phyloP scores from a whole-genome alignment of 2,113 vertebrate species.

The Diadophis punctatus region DNA sequence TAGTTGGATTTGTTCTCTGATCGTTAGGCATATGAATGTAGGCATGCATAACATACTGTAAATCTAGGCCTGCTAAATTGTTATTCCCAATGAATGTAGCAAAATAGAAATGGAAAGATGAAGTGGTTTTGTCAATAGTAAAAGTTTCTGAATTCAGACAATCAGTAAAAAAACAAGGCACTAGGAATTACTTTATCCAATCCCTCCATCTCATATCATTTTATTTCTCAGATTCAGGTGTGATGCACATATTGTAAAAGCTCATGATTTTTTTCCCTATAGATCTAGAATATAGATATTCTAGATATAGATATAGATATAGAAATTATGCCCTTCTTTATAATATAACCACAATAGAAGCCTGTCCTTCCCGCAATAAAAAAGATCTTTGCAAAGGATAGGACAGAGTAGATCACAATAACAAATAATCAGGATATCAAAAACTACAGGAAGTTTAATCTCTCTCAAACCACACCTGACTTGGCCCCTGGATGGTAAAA shows the following conservation, averaged over 20 bases:
- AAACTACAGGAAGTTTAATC: not conserved
- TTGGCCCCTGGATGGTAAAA: not conserved
- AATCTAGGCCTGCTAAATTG: constrained; percentile 10
- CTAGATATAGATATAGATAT: not conserved
- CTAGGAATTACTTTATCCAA: not conserved
- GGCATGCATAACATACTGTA: not conserved
- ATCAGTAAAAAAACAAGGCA: not conserved
- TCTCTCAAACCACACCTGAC: not conserved
- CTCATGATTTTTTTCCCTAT: not conserved
- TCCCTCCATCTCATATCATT: not conserved
- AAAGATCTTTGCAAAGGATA: not conserved
- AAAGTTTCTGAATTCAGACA: constrained; percentile 18
- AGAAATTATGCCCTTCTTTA: not conserved
- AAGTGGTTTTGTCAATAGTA: constrained; percentile 30
- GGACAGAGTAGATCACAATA: not conserved
- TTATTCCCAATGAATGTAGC: constrained; percentile 16
- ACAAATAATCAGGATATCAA: not conserved
- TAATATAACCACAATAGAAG: not conserved
- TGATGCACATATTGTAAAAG: not conserved
- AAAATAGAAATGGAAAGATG: constrained; percentile 30
- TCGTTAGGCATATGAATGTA: not conserved
- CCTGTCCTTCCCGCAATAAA: not conserved
- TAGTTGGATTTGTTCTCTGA: not conserved
- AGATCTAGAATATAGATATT: too few species aligned
- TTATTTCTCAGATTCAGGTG: not conserved